phyloP scores from a whole-genome alignment of 2,113 vertebrate genomes.

The Trematomus loennbergii region DNA sequence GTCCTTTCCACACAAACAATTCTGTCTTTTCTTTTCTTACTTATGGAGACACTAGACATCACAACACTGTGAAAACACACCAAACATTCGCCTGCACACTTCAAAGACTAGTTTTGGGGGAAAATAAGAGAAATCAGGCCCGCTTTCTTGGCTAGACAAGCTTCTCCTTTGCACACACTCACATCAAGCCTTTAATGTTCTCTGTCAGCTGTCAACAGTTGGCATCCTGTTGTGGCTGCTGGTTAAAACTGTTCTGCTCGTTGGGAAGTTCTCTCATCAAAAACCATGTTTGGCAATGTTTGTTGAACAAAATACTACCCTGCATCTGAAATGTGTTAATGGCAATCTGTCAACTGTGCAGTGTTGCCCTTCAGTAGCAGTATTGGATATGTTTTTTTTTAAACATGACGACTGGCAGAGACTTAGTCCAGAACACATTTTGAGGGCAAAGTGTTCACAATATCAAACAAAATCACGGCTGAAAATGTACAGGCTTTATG shows the following conservation, averaged over 20 bases:
- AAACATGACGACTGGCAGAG: too few species aligned
- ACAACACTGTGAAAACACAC: neutral
- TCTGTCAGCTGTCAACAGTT: neutral
- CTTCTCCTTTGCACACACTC: too few species aligned
- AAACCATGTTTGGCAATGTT: neutral
- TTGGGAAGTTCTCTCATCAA: neutral
- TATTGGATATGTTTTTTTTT: too few species aligned
- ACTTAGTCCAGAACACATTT: neutral
- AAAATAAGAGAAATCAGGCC: too few species aligned
- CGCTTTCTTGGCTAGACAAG: too few species aligned
- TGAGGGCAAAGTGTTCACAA: neutral
- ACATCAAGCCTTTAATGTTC: too few species aligned
- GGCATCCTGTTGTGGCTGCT: constrained; percentile 13
- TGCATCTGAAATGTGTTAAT: neutral
- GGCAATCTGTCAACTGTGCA: neutral
- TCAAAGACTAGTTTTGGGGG: too few species aligned
- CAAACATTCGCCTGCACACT: neutral
- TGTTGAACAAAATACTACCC: neutral
- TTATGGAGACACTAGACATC: neutral
- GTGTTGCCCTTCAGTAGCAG: constrained; percentile 3
- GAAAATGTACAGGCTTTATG: constrained; percentile 20
- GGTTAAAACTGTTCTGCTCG: neutral
- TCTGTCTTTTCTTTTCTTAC: neutral
- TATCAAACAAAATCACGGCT: constrained; percentile 26
- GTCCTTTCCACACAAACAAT: too few species aligned